These are phyloP conservation scores for Saccopteryx leptura DNA, from an alignment of 2,113 vertebrate species.

Conservation along the genomic window DNA sequence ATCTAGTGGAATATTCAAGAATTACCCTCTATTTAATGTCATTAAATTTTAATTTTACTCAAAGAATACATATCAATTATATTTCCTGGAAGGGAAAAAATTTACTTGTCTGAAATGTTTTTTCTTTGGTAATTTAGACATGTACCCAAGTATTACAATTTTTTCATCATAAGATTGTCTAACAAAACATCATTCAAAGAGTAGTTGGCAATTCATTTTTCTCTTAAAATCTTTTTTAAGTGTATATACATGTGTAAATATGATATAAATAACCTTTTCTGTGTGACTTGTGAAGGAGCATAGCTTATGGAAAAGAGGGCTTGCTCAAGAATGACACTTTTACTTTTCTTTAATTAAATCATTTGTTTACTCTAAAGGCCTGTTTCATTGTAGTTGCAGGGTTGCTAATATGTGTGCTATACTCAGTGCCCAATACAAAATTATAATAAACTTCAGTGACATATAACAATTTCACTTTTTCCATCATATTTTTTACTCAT, in stretches of 20 bases:
- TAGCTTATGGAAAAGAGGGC: neutral
- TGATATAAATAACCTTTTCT: neutral
- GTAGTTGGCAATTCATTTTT: neutral
- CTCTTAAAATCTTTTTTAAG: neutral
- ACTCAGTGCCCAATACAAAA: neutral
- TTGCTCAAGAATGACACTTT: neutral
- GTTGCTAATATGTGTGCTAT: neutral
- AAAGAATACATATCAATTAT: neutral
- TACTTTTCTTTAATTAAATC: neutral
- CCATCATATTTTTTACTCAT: neutral
- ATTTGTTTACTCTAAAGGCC: neutral
- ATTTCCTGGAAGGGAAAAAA: neutral
- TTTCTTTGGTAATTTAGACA: neutral
- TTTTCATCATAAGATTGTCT: neutral
- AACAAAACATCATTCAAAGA: neutral
- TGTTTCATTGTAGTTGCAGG: neutral
- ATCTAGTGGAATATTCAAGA: neutral
- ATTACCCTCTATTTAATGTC: neutral
- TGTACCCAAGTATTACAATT: neutral
- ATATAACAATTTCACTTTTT: neutral
- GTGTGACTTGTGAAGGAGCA: neutral
- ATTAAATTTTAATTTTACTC: neutral
- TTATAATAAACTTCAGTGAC: conserved; percentile 12
- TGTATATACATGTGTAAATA: neutral
- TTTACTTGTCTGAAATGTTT: neutral